Base-by-base conservation (phyloP, 2,797 vertebrate genomes). In the Gallirallus australis region DNA sequence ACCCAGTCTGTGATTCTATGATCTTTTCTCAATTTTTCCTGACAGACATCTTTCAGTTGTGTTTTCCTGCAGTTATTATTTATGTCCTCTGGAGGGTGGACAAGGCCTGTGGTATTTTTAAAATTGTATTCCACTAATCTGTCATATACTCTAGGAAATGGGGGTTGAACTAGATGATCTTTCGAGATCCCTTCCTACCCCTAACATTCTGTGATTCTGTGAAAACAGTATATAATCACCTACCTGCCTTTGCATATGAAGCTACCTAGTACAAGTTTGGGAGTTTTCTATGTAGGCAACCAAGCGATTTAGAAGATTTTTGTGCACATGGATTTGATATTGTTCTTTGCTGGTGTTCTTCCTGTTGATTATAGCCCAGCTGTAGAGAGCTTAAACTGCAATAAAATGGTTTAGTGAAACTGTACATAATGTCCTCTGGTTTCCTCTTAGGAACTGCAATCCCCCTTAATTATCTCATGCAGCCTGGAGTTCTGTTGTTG, bases 331-430 rank as follows among this genome's bases (percentile, higher is more conserved):
- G 28, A 27, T 89, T 86, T 79, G 78, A 31, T 54, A 42, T 13
- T 13, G 28, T 48, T 77, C 68, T 60, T 76, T 63, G 21, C 37
- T 80, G 48, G 24, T 23, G 8, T 42, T 73, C 52, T 71, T 66
- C 33, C 53, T 35, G 6, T 53, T 70, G 64, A 80, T 75, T 78
- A 35, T 75, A 89, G 31, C 35, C 52, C 7, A 31, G 91, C 87
- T 94, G 15, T 33, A 71, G 7, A 11, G 71, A 86, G 61, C 75
- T 95, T 82, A 91, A 94, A 90, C 52, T 69, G 90, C 79, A 94
- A 86, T 92, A 88, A 94, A 97, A 96, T 8, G 6, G 76, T 78
- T 95, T 81, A 95, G 59, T 91, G 68, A 92, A 97, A 95, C 71
- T 47, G 73, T 78, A 87, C 39, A 75, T 80, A 81, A 95, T 59